Evolutionary conservation across 2,888 invertebrate genomes (phyloP).

Genomic region (Meteorus colon): DNA sequence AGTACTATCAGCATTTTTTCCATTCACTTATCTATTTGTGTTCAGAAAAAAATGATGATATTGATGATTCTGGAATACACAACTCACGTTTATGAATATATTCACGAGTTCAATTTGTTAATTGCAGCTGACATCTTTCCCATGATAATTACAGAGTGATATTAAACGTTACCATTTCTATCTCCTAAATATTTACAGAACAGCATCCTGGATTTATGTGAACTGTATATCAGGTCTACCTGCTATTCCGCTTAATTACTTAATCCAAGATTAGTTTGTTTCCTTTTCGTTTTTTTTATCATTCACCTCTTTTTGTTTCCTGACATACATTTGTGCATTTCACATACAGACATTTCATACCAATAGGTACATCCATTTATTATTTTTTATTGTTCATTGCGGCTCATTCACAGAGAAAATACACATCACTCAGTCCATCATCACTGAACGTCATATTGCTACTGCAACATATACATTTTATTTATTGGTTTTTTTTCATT

Average conservation of each 20-base stretch:
- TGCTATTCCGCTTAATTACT: constrained; percentile 30
- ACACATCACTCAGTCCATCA: constrained; percentile 13
- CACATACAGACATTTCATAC: constrained; percentile 49
- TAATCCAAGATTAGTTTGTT: constrained; percentile 1
- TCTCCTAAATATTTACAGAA: constrained; percentile 51
- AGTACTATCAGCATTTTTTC: neutral
- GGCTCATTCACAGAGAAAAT: neutral
- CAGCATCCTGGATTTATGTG: constrained; percentile 45
- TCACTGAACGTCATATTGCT: constrained; percentile 19
- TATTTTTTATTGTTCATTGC: constrained; percentile 13
- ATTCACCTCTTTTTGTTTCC: constrained; percentile 21
- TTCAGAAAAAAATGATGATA: neutral
- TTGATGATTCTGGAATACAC: neutral
- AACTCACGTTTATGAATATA: constrained; percentile 14
- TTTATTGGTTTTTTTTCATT: constrained; percentile 42
- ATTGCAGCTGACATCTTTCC: constrained; percentile 11
- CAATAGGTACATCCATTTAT: constrained; percentile 9
- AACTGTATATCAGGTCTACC: constrained; percentile 37
- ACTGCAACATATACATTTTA: constrained; percentile 10
- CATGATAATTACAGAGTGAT: constrained; percentile 35
- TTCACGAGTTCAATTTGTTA: constrained; percentile 15
- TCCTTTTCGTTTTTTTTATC: constrained; percentile 23
- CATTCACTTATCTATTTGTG: neutral
- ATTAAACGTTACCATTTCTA: constrained; percentile 23
- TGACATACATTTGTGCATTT: constrained; percentile 34